Percentiles rank a stretch among this genome's conserved stretches.
Conservation (phyloP, 1,140 invertebrate species). For the Papilio xuthus region DNA sequence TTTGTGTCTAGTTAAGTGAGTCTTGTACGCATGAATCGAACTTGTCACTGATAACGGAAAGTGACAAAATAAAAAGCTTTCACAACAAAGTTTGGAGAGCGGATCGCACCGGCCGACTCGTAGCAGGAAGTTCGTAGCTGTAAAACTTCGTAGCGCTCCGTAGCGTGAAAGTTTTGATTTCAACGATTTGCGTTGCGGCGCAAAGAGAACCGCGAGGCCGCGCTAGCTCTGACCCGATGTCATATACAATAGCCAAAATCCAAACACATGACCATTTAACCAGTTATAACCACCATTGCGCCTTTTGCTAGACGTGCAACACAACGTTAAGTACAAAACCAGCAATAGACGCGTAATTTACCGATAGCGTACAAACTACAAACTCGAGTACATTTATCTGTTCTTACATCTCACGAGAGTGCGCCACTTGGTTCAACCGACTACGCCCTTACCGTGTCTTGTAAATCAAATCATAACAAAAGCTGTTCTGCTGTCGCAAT, state of each 20-base stretch:
- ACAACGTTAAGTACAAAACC: neutral
- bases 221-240: conserved; percentile 70
- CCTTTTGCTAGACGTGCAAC: conserved; percentile 15
- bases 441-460: conserved; percentile 70
- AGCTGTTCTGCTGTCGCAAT: conserved; percentile 53
- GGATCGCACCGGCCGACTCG: conserved; percentile 68
- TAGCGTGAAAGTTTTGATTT: conserved; percentile 82
- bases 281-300: conserved; percentile 1
- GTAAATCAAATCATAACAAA: conserved; percentile 61
- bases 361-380: neutral
- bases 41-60: conserved; percentile 75
- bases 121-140: conserved; percentile 81
- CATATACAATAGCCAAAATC: conserved; percentile 43
- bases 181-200: conserved; percentile 79
- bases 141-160: conserved; percentile 80
- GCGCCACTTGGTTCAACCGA: conserved; percentile 73
- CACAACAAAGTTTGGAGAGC: conserved; percentile 78
- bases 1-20: neutral
- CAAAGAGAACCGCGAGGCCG: conserved; percentile 74
- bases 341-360: conserved; percentile 40
- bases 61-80: conserved; percentile 79
- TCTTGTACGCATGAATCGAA: conserved; percentile 47
- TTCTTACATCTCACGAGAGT: conserved; percentile 77
- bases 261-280: neutral
- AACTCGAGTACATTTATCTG: conserved; percentile 64